Evolutionary conservation across 37 sponge, comb jelly and placozoan genomes (phyloP).

Genomic region (Halisarca cf. caerulea): DNA sequence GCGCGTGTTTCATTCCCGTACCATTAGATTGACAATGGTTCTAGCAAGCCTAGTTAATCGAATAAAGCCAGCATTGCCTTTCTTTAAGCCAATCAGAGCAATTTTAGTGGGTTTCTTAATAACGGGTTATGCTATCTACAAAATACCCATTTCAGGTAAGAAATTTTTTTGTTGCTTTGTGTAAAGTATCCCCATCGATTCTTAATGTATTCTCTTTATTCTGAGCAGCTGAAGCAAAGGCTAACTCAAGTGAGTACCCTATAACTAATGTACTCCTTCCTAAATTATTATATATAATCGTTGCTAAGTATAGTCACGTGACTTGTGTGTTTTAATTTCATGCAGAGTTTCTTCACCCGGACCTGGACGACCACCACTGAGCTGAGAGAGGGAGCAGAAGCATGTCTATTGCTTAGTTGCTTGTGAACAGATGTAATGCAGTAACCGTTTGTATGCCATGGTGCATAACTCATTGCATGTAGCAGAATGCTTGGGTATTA

Average conservation of each 20-base stretch:
- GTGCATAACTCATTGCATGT: too few relatives aligned
- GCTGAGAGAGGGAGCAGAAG: too few relatives aligned
- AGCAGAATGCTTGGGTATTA: too few relatives aligned
- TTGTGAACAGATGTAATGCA: too few relatives aligned
- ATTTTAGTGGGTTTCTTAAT: constrained; percentile 45
- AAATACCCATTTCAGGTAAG: constrained; percentile 73
- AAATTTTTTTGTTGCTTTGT: background rate
- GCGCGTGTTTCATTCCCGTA: background rate
- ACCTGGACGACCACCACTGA: background rate
- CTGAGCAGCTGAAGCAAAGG: background rate
- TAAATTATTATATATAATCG: background rate
- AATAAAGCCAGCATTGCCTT: constrained; percentile 11
- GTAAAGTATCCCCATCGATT: background rate
- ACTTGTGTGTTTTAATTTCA: background rate
- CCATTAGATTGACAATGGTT: background rate
- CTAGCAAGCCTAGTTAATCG: background rate
- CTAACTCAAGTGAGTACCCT: background rate
- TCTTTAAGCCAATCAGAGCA: constrained; percentile 39
- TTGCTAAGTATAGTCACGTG: too few relatives aligned
- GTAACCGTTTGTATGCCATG: too few relatives aligned
- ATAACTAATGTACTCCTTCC: background rate
- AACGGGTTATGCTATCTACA: constrained; percentile 69
- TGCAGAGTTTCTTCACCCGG: constrained; percentile 20
- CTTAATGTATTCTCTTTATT: background rate
- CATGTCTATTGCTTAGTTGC: too few relatives aligned